Percentiles rank a stretch among this genome's conserved stretches.
Conservation (phyloP, 2,888 invertebrate species). For the Microchrysa polita region DNA sequence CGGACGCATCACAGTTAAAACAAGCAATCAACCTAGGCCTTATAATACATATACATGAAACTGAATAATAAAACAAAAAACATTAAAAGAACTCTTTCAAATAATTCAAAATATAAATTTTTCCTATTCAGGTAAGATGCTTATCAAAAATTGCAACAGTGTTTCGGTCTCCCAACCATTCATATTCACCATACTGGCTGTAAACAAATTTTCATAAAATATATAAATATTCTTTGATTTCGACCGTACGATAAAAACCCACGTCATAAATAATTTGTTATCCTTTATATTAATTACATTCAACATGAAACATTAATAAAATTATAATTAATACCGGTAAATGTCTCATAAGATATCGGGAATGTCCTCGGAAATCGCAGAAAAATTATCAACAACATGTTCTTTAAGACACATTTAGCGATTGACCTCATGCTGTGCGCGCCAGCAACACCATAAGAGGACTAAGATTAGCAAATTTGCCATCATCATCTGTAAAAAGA, state of each 20-base stretch:
- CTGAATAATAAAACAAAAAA: not conserved
- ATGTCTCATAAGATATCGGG: conserved; percentile 50
- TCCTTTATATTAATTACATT: conserved; percentile 47
- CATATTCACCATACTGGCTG: not conserved
- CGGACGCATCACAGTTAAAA: too few relatives aligned
- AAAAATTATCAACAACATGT: conserved; percentile 50
- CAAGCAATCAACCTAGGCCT: too few relatives aligned
- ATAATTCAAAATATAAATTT: not conserved
- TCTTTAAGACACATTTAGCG: conserved; percentile 49
- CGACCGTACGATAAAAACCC: conserved; percentile 29
- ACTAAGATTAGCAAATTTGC: conserved; percentile 36
- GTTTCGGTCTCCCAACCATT: not conserved
- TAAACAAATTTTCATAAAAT: not conserved
- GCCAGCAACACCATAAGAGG: conserved; percentile 35
- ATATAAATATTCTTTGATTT: conserved; percentile 16
- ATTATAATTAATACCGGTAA: conserved; percentile 51
- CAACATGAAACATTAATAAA: conserved; percentile 49
- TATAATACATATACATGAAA: too few relatives aligned
- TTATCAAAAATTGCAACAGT: not conserved
- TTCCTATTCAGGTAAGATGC: not conserved
- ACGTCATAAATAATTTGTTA: conserved; percentile 47
- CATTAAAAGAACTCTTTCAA: not conserved
- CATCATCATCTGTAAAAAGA: conserved; percentile 31
- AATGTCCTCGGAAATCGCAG: conserved; percentile 49
- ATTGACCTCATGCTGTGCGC: conserved; percentile 48